Evolutionary conservation across 2,113 vertebrate genomes (phyloP).

Genomic region (Pluvianellus socialis): DNA sequence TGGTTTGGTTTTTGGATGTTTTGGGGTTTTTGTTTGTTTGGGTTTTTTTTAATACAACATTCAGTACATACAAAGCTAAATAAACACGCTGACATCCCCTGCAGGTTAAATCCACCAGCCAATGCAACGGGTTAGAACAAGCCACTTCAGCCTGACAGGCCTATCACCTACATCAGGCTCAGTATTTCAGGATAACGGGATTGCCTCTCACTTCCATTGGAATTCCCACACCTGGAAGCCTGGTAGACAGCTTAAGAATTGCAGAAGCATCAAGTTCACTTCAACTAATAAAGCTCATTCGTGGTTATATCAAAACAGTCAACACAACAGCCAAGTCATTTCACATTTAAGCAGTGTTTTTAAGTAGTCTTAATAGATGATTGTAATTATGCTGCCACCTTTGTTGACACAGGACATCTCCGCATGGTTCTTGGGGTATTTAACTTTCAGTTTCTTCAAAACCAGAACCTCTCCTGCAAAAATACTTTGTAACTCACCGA

Average conservation of each 20-base stretch:
- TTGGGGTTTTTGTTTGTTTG: not conserved
- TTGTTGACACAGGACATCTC: fast-evolving
- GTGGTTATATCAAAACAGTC: fast-evolving
- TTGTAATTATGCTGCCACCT: not conserved
- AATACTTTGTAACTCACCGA: slow-evolving; percentile 73
- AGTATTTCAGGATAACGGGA: not conserved
- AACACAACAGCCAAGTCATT: fast-evolving
- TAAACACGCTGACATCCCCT: not conserved
- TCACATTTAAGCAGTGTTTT: not conserved
- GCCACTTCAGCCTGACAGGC: not conserved
- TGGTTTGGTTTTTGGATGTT: no score
- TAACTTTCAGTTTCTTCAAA: not conserved
- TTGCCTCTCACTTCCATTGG: no score
- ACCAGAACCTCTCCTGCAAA: not conserved
- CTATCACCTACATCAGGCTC: not conserved
- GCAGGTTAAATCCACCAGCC: not conserved
- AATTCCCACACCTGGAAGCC: not conserved
- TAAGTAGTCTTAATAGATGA: not conserved
- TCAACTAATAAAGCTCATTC: fast-evolving
- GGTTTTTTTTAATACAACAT: not conserved
- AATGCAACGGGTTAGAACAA: not conserved
- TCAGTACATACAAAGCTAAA: not conserved
- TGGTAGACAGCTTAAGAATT: not conserved
- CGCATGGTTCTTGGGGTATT: fast-evolving
- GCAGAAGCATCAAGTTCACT: not conserved